These are phyloP conservation scores for Salmo trutta DNA, from an alignment of 2,797 vertebrate species.

Conservation along the genomic window DNA sequence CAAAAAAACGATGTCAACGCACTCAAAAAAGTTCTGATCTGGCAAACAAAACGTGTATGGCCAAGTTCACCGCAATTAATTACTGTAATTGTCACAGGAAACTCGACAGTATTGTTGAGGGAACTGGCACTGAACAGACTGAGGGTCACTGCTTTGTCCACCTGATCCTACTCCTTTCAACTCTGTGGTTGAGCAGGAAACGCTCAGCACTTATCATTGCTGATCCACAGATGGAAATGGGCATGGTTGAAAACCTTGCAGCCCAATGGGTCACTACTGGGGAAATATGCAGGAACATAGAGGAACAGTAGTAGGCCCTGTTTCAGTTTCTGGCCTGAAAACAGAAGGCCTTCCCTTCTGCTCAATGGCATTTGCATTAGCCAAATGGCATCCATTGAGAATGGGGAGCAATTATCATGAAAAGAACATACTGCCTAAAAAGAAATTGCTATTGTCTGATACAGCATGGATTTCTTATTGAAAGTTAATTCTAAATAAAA, in stretches of 20 bases:
- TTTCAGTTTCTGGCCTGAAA: background rate
- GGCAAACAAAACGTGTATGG: conserved; percentile 22
- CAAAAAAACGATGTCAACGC: conserved; percentile 54
- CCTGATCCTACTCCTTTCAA: conserved; percentile 12
- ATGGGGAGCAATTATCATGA: conserved; percentile 12
- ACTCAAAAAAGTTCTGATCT: conserved; percentile 38
- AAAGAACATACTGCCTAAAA: background rate
- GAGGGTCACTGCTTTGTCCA: conserved; percentile 8
- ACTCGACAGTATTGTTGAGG: conserved; percentile 23
- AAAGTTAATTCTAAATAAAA: conserved; percentile 19
- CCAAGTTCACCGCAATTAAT: conserved; percentile 45
- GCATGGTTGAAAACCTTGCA: background rate
- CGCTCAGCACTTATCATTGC: background rate
- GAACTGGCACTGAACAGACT: conserved; percentile 27
- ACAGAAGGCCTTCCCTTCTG: background rate
- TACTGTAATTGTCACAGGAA: conserved; percentile 30
- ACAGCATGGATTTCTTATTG: background rate
- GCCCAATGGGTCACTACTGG: background rate
- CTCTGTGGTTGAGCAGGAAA: conserved; percentile 1
- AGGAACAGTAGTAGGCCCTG: background rate
- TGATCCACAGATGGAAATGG: background rate
- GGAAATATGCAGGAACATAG: background rate
- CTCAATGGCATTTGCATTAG: conserved; percentile 30
- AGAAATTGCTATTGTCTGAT: background rate
- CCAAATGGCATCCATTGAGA: conserved; percentile 11